These are phyloP conservation scores for Mimachlamys varia DNA, from an alignment of 2,888 invertebrate genomes.

Conservation along the genomic window DNA sequence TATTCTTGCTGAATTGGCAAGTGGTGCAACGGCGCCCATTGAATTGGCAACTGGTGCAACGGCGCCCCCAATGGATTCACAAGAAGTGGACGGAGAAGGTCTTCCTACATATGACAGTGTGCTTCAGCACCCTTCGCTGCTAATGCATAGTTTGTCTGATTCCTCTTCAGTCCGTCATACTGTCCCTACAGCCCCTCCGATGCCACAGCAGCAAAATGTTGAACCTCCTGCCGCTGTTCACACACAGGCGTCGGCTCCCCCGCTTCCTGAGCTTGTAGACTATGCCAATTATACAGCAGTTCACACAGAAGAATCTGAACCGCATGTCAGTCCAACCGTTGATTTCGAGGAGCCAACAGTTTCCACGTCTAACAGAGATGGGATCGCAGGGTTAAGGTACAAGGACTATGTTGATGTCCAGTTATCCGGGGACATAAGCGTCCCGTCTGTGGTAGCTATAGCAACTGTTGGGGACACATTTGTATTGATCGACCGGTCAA, in stretches of 20 bases:
- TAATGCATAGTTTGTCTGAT: not conserved
- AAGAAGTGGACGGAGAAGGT: not conserved
- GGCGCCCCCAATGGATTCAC: not conserved
- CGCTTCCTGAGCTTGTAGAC: not conserved
- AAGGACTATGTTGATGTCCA: not conserved
- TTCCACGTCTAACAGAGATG: not conserved
- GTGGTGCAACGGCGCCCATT: not conserved
- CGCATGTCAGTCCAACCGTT: not conserved
- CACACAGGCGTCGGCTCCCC: not conserved
- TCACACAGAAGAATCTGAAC: not conserved
- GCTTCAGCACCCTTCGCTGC: not conserved
- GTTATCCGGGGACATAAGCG: not conserved
- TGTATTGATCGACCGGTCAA: not conserved
- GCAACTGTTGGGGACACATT: not conserved
- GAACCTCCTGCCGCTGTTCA: not conserved
- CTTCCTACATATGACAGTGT: not conserved
- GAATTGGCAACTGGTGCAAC: not conserved
- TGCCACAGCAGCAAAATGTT: not conserved
- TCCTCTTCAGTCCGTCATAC: not conserved
- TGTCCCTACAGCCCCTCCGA: not conserved
- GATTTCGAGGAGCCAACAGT: not conserved
- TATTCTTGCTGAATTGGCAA: not conserved
- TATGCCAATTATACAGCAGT: not conserved
- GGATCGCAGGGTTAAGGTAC: not conserved
- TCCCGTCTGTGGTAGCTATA: not conserved